These are phyloP conservation scores for Odontocolon sp. DNA, from an alignment of 2,888 invertebrate genomes.

Conservation along the genomic window DNA sequence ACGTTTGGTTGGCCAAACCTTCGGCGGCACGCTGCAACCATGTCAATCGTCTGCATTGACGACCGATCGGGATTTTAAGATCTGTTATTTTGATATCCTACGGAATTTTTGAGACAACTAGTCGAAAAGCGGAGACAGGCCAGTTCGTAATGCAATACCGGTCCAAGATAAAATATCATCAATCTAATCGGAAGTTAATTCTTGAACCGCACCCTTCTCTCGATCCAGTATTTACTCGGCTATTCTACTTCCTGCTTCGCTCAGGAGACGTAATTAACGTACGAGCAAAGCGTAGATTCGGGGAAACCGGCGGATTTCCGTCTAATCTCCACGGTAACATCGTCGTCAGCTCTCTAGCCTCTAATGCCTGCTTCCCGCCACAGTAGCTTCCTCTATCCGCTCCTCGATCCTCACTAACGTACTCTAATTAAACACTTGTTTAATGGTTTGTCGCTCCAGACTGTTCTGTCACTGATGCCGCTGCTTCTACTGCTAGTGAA, in stretches of 20 bases:
- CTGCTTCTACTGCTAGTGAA: background rate
- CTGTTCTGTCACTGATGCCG: background rate
- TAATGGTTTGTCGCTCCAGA: conserved; percentile 19
- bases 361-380: background rate
- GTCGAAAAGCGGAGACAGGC: too few relatives aligned
- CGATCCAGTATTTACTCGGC: background rate
- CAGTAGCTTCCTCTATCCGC: conserved; percentile 4
- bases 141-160: background rate
- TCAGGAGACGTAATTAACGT: conserved; percentile 27
- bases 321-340: conserved; percentile 30
- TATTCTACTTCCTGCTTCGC: background rate
- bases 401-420: conserved; percentile 9
- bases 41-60: background rate
- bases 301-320: conserved; percentile 24
- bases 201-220: background rate
- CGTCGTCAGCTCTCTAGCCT: background rate
- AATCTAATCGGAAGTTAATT: background rate
- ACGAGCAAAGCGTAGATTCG: conserved; percentile 1
- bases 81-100: background rate
- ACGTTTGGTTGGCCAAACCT: conserved; percentile 25
- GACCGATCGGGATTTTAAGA: background rate
- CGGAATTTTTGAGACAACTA: background rate
- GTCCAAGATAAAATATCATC: background rate
- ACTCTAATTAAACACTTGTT: conserved; percentile 51
- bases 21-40: background rate